Base-by-base conservation (phyloP, 2,113 vertebrate genomes). In the Ranitomeya variabilis region DNA sequence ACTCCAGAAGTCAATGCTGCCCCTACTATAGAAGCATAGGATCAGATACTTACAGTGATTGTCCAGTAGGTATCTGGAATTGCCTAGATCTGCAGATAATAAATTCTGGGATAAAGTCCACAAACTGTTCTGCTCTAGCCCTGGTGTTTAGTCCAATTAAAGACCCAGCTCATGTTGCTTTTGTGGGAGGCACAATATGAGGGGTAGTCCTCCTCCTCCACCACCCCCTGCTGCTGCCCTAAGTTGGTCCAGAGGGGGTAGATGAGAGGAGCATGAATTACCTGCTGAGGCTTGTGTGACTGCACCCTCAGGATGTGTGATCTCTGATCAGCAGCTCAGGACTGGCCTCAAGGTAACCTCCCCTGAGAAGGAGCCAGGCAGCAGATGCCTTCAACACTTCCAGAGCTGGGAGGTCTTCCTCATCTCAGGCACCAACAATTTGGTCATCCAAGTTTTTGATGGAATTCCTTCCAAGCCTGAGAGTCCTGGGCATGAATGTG, bases 301-400 rank as follows among this genome's bases (percentile, higher is more conserved):
- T 88, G 80, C 67, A 13, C 64, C 79, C 86, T 74, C n/a, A 37
- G 60, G 87, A 84, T 79, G 80, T 89, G 80, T 69, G 57, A 67
- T 62, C 54, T 85, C 73, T 85, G 82, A 37, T 31, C 55, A 89
- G 81, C 73, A 79, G 81, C 73, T 84, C 21, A 85, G 81, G 74
- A 79, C 81, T 84, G 71, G 69, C 52, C 87, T 84, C 79, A 88
- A 88, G 87, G 87, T 83, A 84, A 89, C 87, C 87, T 85, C 87
- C 87, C 87, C 82, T 66, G 13, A 55, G 59, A 89, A 55, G 31
- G 55, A 85, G 81, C 85, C 73, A 52, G 66, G 67, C 62, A 66
- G 87, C 80, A 83, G 71, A 71, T 85, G 81, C 87, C 87, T 83
- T 45, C 80, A 76, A n/a, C 59, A 54, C 80, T 83, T 83, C 54